Percentiles rank a stretch among this genome's conserved stretches.
phyloP scores from a whole-genome alignment of 2,888 invertebrate species.

The Agrilus mali region DNA sequence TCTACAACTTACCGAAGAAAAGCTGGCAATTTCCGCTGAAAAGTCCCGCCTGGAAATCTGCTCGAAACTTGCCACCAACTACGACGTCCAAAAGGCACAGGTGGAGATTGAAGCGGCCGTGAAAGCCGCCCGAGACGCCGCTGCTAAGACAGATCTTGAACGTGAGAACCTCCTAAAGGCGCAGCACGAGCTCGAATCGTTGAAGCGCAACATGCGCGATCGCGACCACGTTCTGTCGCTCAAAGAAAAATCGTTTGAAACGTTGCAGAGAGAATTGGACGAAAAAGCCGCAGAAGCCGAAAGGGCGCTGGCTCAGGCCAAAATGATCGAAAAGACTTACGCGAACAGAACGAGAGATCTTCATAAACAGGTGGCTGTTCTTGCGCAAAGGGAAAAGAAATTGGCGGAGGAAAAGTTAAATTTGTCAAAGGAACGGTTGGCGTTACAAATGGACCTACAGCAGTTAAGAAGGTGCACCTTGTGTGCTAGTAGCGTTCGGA shows the following conservation, averaged over 20 bases:
- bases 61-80: constrained; percentile 25
- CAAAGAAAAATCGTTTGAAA: constrained; percentile 27
- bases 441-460: constrained; percentile 41
- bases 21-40: constrained; percentile 34
- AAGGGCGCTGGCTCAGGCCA: constrained; percentile 32
- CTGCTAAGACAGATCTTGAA: constrained; percentile 29
- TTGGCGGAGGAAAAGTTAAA: constrained; percentile 48
- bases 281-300: constrained; percentile 43
- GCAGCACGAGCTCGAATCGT: constrained; percentile 26
- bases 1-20: constrained; percentile 45
- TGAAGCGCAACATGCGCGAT: constrained; percentile 25
- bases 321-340: constrained; percentile 35
- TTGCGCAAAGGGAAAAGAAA: constrained; percentile 45
- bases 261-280: constrained; percentile 31
- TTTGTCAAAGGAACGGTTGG: constrained; percentile 44
- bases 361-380: constrained; percentile 42
- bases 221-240: constrained; percentile 21
- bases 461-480: constrained; percentile 30
- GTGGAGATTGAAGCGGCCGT: constrained; percentile 32
- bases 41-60: constrained; percentile 28
- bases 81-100: constrained; percentile 27
- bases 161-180: constrained; percentile 24
- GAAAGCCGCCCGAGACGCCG: constrained; percentile 31
- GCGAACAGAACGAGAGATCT: constrained; percentile 44
- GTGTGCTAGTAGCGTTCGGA: constrained; percentile 15